Base-by-base conservation (phyloP, 2,797 vertebrate species). In the Argya squamiceps region DNA sequence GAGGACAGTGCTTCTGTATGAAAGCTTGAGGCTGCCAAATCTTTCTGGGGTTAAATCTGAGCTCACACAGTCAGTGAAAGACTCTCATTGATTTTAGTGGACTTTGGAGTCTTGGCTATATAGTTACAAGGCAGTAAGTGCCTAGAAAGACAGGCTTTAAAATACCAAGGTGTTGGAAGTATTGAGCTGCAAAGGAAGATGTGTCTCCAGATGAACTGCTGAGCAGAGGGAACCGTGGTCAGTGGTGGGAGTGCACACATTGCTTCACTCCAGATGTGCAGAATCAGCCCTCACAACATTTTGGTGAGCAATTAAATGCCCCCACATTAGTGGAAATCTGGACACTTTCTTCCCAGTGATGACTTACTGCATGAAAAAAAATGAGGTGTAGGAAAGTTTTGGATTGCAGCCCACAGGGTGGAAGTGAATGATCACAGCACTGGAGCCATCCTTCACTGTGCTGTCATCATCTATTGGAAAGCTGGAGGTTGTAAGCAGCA, bases 391-490 rank as follows among this genome's bases (percentile, higher is more conserved):
- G 62, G 67, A n/a, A 56, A 49, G 70, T 62, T 75, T 68, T 92
- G 87, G 85, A 89, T 68, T 89, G 46, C 39, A 85, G 49, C 82
- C 89, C 91, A 39, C 75, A 85, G 84, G 81, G n/a, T 63, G 11
- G 36, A 84, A 85, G 84, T 96, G 94, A 97, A 80, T 80, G 77
- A 97, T 92, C 32, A 17, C 86, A 68, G 29, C 17, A 74, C 82
- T 62, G 24, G 77, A 97, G 78, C 88, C 91, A 93, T 96, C 65
- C 49, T 92, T 97, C 96, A 96, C 59, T 4, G 4, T 44, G 60
- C 93, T 97, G 92, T 97, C 95, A 93, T 95, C 86, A 71, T 92
- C 93, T 94, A 29, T 94, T 88, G 95, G 76, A 82, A 91, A 95
- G 96, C 74, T 23, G 27, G 96, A 95, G 87, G 75, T 55, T 97